These are phyloP conservation scores for Gymnocephalus cernua DNA, from an alignment of 2,113 vertebrate genomes.

Conservation along the genomic window DNA sequence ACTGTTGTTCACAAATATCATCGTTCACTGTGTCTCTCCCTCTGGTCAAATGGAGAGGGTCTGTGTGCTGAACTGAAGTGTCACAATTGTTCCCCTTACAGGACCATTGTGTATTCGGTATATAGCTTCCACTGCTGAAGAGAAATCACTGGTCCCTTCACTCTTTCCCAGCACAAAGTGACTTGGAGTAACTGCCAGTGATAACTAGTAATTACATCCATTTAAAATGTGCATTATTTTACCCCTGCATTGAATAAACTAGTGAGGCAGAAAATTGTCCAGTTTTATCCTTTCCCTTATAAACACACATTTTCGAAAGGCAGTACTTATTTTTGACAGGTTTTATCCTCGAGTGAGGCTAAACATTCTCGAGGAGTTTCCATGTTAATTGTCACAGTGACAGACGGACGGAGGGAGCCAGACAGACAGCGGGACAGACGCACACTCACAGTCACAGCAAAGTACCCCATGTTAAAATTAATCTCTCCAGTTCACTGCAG, in stretches of 20 bases:
- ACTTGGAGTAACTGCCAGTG: conserved; percentile 81
- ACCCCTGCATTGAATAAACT: conserved; percentile 85
- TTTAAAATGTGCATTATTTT: conserved; percentile 90
- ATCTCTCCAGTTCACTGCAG: conserved; percentile 70
- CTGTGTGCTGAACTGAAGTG: conserved; percentile 37
- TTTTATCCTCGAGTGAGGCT: conserved; percentile 79
- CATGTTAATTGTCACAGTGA: conserved; percentile 69
- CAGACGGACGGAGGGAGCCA: conserved; percentile 45
- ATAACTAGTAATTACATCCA: conserved; percentile 88
- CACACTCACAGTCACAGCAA: conserved; percentile 53
- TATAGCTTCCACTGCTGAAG: conserved; percentile 60
- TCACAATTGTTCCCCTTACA: conserved; percentile 49
- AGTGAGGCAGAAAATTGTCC: conserved; percentile 89
- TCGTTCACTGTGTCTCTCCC: conserved; percentile 26
- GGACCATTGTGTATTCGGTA: conserved; percentile 61
- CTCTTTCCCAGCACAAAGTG: conserved; percentile 78
- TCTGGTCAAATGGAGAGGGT: conserved; percentile 51
- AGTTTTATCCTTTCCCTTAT: conserved; percentile 83
- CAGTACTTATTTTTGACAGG: conserved; percentile 77
- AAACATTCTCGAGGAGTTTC: conserved; percentile 76
- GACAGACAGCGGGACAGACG: conserved; percentile 45
- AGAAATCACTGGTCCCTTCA: conserved; percentile 71
- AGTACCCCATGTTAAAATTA: conserved; percentile 61
- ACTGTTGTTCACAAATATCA: conserved; percentile 35
- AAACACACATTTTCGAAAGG: conserved; percentile 78